Conservation (phyloP, 2,797 vertebrate species). For the Falco novaeseelandiae region DNA sequence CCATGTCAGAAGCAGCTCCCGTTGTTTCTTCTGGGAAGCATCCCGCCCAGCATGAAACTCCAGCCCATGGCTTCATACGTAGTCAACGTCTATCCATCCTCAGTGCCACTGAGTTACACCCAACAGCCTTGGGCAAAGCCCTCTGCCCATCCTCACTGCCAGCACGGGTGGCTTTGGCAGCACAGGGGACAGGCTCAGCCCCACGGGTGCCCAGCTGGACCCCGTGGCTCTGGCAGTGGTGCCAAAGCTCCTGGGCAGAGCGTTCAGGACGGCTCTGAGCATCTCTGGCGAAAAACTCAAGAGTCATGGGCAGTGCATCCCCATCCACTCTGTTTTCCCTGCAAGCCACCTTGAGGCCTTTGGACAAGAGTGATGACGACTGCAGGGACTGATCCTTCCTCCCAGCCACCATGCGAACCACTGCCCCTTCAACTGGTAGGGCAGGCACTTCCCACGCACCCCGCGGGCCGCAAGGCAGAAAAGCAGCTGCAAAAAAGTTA, state of each 20-base stretch:
- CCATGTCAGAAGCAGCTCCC: background rate
- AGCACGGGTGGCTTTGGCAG: fast-evolving
- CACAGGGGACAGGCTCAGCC: background rate
- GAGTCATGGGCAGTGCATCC: background rate
- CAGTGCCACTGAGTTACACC: background rate
- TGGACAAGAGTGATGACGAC: background rate
- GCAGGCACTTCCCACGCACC: background rate
- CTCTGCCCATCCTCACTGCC: background rate
- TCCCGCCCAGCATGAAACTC: background rate
- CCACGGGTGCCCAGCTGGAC: fast-evolving
- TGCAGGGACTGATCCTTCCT: background rate
- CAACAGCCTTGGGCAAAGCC: background rate
- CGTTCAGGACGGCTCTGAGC: background rate
- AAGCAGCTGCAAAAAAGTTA: background rate
- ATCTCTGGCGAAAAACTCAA: background rate
- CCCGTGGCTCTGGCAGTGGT: fast-evolving
- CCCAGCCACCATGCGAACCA: background rate
- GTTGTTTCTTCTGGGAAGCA: background rate
- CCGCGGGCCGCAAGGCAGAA: background rate
- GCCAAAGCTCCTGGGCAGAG: background rate
- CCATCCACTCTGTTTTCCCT: background rate
- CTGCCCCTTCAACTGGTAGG: too few relatives aligned
- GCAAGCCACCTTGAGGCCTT: background rate
- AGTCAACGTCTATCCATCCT: fast-evolving
- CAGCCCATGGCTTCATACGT: fast-evolving